Evolutionary conservation across 2,888 invertebrate species (phyloP).

Genomic region (Melitaea athalia): DNA sequence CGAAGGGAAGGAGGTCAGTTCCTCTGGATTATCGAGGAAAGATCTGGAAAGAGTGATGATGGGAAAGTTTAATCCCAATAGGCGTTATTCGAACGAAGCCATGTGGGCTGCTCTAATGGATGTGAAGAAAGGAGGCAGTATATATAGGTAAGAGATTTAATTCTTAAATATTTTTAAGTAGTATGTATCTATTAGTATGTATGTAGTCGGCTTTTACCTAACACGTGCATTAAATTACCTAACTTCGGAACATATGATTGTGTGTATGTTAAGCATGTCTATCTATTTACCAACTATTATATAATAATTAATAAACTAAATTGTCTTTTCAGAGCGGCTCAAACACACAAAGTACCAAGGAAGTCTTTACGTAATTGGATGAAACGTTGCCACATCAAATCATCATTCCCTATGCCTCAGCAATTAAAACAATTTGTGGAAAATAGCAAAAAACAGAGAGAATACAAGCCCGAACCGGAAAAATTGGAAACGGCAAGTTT

Average conservation of each 20-base stretch:
- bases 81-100: conserved; percentile 78
- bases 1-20: conserved; percentile 77
- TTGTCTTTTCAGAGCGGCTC: conserved; percentile 75
- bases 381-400: conserved; percentile 84
- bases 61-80: conserved; percentile 79
- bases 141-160: conserved; percentile 73
- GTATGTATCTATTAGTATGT: too few species aligned
- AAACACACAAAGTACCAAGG: conserved; percentile 82
- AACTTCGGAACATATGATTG: too few species aligned
- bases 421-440: conserved; percentile 82
- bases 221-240: too few species aligned
- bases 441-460: conserved; percentile 77
- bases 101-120: conserved; percentile 84
- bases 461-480: conserved; percentile 52
- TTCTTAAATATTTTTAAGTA: neutral
- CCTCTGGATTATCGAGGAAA: conserved; percentile 75
- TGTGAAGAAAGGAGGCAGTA: conserved; percentile 83
- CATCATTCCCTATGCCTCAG: conserved; percentile 83
- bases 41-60: conserved; percentile 78
- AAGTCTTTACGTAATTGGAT: conserved; percentile 84
- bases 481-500: conserved; percentile 24
- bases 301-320: neutral
- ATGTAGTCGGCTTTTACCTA: neutral
- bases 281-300: too few species aligned
- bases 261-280: too few species aligned